Evolutionary conservation across 2,113 vertebrate genomes (phyloP).

Genomic region (Fregata magnificens): DNA sequence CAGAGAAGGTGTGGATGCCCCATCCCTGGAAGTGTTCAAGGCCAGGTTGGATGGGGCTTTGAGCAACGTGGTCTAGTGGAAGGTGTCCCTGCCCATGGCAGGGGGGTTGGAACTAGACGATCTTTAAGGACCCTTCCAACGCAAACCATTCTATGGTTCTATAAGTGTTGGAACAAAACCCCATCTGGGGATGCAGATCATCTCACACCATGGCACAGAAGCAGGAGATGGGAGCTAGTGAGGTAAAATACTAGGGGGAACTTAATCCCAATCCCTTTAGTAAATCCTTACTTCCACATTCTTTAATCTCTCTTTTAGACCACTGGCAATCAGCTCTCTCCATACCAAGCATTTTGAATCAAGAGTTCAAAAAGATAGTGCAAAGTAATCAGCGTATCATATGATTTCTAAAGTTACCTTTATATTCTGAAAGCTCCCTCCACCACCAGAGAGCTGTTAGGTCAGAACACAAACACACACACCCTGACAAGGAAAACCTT

Average conservation of each 20-base stretch:
- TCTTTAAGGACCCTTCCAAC: too few relatives aligned
- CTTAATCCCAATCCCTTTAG: background rate
- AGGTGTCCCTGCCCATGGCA: too few relatives aligned
- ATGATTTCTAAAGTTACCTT: background rate
- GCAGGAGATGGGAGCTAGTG: background rate
- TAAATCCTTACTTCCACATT: background rate
- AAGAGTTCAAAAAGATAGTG: background rate
- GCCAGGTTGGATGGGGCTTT: too few relatives aligned
- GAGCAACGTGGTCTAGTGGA: too few relatives aligned
- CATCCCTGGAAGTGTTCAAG: too few relatives aligned
- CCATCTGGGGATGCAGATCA: background rate
- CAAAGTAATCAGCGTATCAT: background rate
- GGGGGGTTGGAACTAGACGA: too few relatives aligned
- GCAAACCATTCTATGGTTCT: too few relatives aligned
- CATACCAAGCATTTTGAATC: background rate
- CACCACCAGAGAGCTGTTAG: background rate
- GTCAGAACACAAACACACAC: background rate
- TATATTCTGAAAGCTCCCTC: background rate
- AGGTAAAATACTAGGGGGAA: background rate
- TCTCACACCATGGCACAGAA: background rate
- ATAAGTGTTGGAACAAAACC: background rate
- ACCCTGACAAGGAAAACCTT: background rate
- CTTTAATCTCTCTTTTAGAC: background rate
- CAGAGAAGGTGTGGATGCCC: too few relatives aligned
- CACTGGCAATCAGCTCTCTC: background rate